Conservation (phyloP, 2,113 vertebrate genomes). For the Ageneiosus marmoratus region DNA sequence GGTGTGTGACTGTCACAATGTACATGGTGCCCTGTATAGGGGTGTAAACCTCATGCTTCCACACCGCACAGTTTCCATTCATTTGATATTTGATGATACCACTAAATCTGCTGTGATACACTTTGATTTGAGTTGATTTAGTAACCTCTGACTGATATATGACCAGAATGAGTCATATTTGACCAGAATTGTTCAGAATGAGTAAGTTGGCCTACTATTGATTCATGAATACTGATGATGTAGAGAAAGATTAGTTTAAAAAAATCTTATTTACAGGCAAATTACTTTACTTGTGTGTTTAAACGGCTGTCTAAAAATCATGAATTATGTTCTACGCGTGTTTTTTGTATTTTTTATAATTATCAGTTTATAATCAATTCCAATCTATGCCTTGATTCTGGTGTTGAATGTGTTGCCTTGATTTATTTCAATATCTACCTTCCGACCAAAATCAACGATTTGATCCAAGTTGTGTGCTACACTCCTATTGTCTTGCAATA, state of each 20-base stretch:
- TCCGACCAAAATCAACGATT: constrained; percentile 5
- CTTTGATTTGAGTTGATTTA: not conserved
- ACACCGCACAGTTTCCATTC: not conserved
- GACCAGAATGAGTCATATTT: not conserved
- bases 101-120: not conserved
- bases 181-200: too few relatives aligned
- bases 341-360: not conserved
- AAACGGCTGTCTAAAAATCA: not conserved
- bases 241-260: not conserved
- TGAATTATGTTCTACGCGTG: not conserved
- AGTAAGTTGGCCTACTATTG: not conserved
- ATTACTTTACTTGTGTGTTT: not conserved
- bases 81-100: too few relatives aligned
- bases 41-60: not conserved
- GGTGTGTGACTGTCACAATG: not conserved
- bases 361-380: not conserved
- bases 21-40: not conserved
- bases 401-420: not conserved
- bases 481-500: not conserved
- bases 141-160: not conserved
- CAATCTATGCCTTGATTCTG: not conserved
- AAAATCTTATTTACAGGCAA: not conserved
- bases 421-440: not conserved
- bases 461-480: not conserved
- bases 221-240: not conserved